Conservation (phyloP, 2,888 invertebrate species). For the Sarcophaga carnaria region DNA sequence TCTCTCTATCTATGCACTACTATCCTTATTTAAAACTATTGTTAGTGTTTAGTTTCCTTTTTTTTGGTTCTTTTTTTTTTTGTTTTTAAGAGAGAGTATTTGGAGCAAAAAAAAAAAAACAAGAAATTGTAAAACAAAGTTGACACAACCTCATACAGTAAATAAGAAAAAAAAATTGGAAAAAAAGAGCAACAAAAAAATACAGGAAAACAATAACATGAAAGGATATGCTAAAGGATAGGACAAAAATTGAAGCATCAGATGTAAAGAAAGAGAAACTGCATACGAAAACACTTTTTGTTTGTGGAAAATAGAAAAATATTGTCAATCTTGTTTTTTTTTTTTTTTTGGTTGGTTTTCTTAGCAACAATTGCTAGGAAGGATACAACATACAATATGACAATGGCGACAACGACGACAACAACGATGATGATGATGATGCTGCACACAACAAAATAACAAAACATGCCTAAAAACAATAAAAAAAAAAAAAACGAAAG, state of each 20-base stretch:
- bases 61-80: neutral
- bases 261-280: constrained; percentile 2
- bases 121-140: constrained; percentile 52
- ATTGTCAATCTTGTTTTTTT: neutral
- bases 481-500: neutral
- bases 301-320: neutral
- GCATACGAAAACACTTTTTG: constrained; percentile 47
- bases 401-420: neutral
- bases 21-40: neutral
- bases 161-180: constrained; percentile 46
- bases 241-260: constrained; percentile 7
- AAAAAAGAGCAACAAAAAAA: constrained; percentile 30
- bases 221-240: neutral
- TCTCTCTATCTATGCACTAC: neutral
- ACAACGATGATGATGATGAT: no score
- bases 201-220: neutral
- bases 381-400: neutral
- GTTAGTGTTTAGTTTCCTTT: neutral
- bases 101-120: constrained; percentile 15
- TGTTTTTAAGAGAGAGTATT: constrained; percentile 13
- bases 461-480: constrained; percentile 3
- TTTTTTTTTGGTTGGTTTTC: neutral
- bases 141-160: constrained; percentile 61
- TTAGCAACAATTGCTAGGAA: neutral
- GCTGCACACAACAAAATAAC: neutral